These are phyloP conservation scores for Tyrophagus putrescentiae DNA, from an alignment of 1,140 invertebrate genomes.

Conservation along the genomic window DNA sequence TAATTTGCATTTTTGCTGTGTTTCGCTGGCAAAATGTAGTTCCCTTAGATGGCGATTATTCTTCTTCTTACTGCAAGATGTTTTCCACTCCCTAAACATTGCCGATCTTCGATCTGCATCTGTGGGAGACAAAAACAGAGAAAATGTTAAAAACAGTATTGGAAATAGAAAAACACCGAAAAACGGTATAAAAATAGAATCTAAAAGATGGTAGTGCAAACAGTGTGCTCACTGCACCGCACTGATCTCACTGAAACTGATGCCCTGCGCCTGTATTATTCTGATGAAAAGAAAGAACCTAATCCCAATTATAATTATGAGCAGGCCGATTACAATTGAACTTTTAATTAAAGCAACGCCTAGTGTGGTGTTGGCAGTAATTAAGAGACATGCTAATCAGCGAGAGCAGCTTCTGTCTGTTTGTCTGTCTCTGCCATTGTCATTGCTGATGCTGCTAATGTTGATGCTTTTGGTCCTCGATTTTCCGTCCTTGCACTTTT, in stretches of 20 bases:
- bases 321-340: background rate
- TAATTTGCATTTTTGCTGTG: conserved; percentile 5
- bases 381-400: too few species aligned
- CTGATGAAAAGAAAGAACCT: background rate
- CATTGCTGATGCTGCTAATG: too few species aligned
- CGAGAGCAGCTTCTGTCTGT: too few species aligned
- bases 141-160: too few species aligned
- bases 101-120: conserved; percentile 11
- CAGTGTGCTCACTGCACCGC: too few species aligned
- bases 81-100: conserved; percentile 16
- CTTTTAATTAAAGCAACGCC: conserved; percentile 11
- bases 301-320: conserved; percentile 11
- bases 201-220: background rate
- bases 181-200: background rate
- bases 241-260: too few species aligned
- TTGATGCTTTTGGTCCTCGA: too few species aligned
- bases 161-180: background rate
- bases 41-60: background rate
- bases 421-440: too few species aligned
- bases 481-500: too few species aligned
- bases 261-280: too few species aligned
- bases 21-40: background rate
- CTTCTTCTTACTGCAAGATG: conserved; percentile 6
- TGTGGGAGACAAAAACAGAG: too few species aligned
- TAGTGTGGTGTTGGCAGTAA: too few species aligned